These are phyloP conservation scores for Hippocampus barbouri DNA, from an alignment of 2,113 vertebrate genomes.

Conservation along the genomic window DNA sequence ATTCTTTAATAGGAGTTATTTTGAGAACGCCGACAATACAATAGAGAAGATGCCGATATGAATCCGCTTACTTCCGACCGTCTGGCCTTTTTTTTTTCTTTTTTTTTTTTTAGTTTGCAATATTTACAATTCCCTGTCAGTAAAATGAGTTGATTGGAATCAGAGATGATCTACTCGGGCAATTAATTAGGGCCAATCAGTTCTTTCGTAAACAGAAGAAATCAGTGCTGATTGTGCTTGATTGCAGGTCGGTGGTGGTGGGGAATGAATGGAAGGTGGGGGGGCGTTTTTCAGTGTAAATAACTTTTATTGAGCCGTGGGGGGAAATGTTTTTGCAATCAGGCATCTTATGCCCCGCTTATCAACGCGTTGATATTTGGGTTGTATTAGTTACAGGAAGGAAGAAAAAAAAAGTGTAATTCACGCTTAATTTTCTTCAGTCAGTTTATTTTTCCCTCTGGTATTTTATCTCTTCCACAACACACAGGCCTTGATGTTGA, in stretches of 20 bases:
- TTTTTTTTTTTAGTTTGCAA: too few relatives aligned
- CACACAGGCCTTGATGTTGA: slow-evolving; percentile 20
- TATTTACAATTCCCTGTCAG: background rate
- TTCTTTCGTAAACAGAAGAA: slow-evolving; percentile 41
- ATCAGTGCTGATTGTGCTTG: slow-evolving; percentile 54
- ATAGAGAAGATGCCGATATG: background rate
- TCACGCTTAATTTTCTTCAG: background rate
- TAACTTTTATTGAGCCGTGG: slow-evolving; percentile 20
- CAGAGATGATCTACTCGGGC: slow-evolving; percentile 25
- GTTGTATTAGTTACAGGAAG: background rate
- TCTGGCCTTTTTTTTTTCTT: background rate
- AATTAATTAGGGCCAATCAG: slow-evolving; percentile 58
- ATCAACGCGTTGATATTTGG: background rate
- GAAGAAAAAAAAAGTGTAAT: background rate
- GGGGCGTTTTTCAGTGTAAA: slow-evolving; percentile 24
- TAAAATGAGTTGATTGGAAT: slow-evolving; percentile 28
- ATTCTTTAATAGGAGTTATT: too few relatives aligned
- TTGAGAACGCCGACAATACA: background rate
- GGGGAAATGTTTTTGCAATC: slow-evolving; percentile 7
- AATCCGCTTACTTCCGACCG: background rate
- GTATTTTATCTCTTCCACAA: background rate
- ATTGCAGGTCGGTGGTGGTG: slow-evolving; percentile 36
- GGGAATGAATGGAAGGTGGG: background rate
- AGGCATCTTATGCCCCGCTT: background rate
- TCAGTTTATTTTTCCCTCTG: background rate